These are phyloP conservation scores for Cepaea nemoralis DNA, from an alignment of 1,140 invertebrate species.

Conservation along the genomic window DNA sequence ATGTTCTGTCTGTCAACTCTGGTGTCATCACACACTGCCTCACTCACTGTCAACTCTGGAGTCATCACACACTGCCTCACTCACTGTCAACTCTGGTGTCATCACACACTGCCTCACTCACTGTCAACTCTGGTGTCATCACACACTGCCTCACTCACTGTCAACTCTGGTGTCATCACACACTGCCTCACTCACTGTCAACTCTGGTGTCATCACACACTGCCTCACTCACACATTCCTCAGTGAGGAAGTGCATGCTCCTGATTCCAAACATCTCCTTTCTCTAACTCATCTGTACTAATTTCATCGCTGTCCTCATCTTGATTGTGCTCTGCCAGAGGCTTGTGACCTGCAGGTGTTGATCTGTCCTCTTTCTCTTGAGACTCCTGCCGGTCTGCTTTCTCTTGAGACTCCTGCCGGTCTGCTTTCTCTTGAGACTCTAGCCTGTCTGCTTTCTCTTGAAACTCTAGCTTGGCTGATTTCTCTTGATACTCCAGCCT, in stretches of 20 bases:
- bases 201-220: too few species aligned
- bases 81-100: too few species aligned
- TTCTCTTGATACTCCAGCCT: background rate
- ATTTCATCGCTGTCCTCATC: conserved; percentile 20
- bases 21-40: too few species aligned
- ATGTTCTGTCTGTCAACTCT: too few species aligned
- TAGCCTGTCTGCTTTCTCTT: conserved; percentile 3
- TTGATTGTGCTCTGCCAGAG: background rate
- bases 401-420: conserved; percentile 1
- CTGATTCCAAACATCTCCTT: conserved; percentile 34
- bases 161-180: too few species aligned
- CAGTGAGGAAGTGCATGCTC: conserved; percentile 16
- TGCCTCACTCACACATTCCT: too few species aligned
- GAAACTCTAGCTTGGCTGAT: background rate
- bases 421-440: background rate
- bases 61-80: too few species aligned
- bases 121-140: too few species aligned
- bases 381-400: background rate
- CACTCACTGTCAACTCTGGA: too few species aligned
- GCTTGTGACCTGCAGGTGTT: background rate
- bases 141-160: too few species aligned
- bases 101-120: too few species aligned
- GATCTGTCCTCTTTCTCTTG: background rate
- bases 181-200: too few species aligned
- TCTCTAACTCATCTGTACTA: conserved; percentile 32